A percentile compares a stretch with the other conserved stretches of the same genome.
phyloP scores from a whole-genome alignment of 2,888 invertebrate genomes.

The Scaptomyza flava region DNA sequence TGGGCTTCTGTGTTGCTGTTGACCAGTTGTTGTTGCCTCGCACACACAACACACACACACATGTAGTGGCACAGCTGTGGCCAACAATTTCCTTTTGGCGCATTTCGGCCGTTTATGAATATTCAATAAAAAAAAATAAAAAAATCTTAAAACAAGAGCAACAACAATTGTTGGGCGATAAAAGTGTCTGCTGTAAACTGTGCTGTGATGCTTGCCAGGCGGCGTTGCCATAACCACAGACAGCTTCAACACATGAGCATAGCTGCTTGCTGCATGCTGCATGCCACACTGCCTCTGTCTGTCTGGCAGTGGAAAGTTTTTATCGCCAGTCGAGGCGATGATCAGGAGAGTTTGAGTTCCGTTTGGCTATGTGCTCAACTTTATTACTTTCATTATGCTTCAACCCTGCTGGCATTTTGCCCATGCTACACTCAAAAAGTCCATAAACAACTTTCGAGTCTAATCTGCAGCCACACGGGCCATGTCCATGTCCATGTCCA shows the following conservation, averaged over 20 bases:
- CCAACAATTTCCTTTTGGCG: slow-evolving; percentile 43
- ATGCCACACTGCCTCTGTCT: slow-evolving; percentile 16
- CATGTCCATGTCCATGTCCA: slow-evolving; percentile 44
- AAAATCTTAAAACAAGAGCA: slow-evolving; percentile 25
- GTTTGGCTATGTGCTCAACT: slow-evolving; percentile 52
- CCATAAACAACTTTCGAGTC: slow-evolving; percentile 75
- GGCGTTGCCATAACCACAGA: slow-evolving; percentile 61
- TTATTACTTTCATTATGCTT: slow-evolving; percentile 79
- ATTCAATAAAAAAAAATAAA: slow-evolving; percentile 78
- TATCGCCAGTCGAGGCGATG: slow-evolving; percentile 57
- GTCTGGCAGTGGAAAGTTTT: slow-evolving; percentile 59
- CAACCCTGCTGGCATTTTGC: slow-evolving; percentile 52
- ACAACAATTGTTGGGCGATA: slow-evolving; percentile 65
- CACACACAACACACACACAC: background rate
- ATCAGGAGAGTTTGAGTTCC: slow-evolving; percentile 23
- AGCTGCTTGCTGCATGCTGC: slow-evolving; percentile 21
- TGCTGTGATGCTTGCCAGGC: slow-evolving; percentile 8
- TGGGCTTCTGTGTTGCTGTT: slow-evolving; percentile 23
- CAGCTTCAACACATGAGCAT: slow-evolving; percentile 56
- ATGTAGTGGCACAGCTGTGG: slow-evolving; percentile 24
- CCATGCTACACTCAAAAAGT: slow-evolving; percentile 30
- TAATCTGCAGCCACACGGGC: slow-evolving; percentile 63
- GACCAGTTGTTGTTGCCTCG: slow-evolving; percentile 12
- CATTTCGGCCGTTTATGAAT: slow-evolving; percentile 80
- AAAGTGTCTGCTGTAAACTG: slow-evolving; percentile 74